A percentile compares a stretch with the other conserved stretches of the same genome.
These are phyloP conservation scores for Agelas oroides DNA, from an alignment of 37 sponge, comb jelly and placozoan species.

Conservation along the genomic window DNA sequence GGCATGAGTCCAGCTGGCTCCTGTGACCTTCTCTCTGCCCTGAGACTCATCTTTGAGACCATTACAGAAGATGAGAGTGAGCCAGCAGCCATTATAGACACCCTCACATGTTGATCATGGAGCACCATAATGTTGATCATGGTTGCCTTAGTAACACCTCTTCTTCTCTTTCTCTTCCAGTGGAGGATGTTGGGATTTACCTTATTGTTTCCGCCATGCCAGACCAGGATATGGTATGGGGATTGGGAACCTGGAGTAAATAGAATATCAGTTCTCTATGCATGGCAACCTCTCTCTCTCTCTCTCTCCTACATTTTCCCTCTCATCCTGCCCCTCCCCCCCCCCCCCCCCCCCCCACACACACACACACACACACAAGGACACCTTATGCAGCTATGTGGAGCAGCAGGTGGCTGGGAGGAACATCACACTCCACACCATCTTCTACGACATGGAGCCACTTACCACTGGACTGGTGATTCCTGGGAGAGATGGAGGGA, in stretches of 20 bases:
- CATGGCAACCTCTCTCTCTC: too few species aligned
- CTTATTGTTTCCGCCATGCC: conserved; percentile 25
- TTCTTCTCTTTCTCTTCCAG: too few species aligned
- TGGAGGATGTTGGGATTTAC: conserved; percentile 41
- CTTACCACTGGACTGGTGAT: neutral
- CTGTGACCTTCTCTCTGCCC: conserved; percentile 24
- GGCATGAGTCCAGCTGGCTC: conserved; percentile 42
- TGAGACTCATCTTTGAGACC: conserved; percentile 29
- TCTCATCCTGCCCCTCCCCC: too few species aligned
- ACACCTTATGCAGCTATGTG: conserved; percentile 37
- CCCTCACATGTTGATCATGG: too few species aligned
- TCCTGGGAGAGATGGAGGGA: conserved; percentile 20
- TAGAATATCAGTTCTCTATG: too few species aligned
- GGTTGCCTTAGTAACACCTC: too few species aligned
- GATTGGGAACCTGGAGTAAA: too few species aligned
- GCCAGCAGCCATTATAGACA: too few species aligned
- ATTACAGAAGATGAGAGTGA: neutral
- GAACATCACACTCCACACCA: neutral
- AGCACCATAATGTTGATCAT: too few species aligned
- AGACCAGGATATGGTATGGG: conserved; percentile 17
- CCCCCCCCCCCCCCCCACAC: too few species aligned
- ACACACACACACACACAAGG: conserved; percentile 37
- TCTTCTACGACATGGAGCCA: conserved; percentile 30
- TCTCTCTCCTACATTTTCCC: too few species aligned
- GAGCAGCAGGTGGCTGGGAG: conserved; percentile 22